A percentile compares a stretch with the other conserved stretches of the same genome.
These are phyloP conservation scores for Apotomis betuletana DNA, from an alignment of 2,888 invertebrate genomes.

Conservation along the genomic window DNA sequence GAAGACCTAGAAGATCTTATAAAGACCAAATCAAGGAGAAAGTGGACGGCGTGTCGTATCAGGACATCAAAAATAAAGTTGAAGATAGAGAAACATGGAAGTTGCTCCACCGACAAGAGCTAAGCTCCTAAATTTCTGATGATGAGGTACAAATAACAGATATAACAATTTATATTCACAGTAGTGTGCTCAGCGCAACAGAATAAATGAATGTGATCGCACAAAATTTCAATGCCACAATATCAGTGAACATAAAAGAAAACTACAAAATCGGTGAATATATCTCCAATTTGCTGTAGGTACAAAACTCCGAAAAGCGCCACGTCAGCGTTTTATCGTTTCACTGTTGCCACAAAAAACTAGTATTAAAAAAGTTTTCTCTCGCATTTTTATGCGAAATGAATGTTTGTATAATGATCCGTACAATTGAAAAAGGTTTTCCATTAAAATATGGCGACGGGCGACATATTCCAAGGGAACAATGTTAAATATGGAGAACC, in stretches of 20 bases:
- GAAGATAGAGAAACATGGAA: too few species aligned
- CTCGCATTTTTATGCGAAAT: conserved; percentile 49
- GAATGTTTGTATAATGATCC: conserved; percentile 54
- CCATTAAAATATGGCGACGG: conserved; percentile 53
- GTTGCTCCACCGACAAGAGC: too few species aligned
- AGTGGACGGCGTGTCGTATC: too few species aligned
- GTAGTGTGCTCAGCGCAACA: too few species aligned
- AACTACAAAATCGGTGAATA: not conserved
- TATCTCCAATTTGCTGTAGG: conserved; percentile 3
- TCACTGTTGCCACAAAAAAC: conserved; percentile 42
- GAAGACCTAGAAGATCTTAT: too few species aligned
- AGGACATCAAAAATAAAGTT: too few species aligned
- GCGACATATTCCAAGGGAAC: conserved; percentile 42
- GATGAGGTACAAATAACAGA: too few species aligned
- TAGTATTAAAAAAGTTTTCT: conserved; percentile 55
- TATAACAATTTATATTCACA: too few species aligned
- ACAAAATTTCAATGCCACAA: not conserved
- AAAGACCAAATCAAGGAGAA: too few species aligned
- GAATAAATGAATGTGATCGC: too few species aligned
- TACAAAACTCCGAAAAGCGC: not conserved
- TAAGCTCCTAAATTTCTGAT: too few species aligned
- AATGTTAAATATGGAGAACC: conserved; percentile 44
- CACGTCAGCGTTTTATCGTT: conserved; percentile 13
- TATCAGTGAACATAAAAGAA: not conserved
- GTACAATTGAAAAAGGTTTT: conserved; percentile 53